phyloP scores from a whole-genome alignment of 2,797 vertebrate genomes.

The Notolepis coatsorum region DNA sequence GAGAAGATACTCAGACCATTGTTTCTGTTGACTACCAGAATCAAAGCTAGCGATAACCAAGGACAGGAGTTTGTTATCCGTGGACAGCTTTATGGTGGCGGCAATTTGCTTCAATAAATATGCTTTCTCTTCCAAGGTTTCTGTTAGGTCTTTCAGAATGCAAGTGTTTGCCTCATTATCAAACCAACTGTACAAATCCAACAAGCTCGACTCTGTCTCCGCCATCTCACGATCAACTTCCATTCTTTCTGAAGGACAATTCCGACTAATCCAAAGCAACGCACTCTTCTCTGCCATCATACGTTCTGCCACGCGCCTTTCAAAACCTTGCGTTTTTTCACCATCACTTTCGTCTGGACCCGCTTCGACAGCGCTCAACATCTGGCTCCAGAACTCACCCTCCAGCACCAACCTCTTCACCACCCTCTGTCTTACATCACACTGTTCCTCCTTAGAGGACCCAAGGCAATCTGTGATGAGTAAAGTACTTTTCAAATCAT shows the following conservation, averaged over 20 bases:
- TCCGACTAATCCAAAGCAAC: conserved; percentile 57
- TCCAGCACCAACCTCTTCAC: conserved; percentile 61
- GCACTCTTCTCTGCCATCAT: conserved; percentile 71
- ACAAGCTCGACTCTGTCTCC: conserved; percentile 28
- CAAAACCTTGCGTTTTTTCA: conserved; percentile 27
- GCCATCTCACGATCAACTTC: conserved; percentile 26
- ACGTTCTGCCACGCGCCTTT: conserved; percentile 54
- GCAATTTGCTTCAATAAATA: conserved; percentile 62
- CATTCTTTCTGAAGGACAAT: conserved; percentile 40
- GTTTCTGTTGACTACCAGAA: conserved; percentile 42
- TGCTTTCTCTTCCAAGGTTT: conserved; percentile 67
- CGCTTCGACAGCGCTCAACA: conserved; percentile 54
- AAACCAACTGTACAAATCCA: conserved; percentile 54
- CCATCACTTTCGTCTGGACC: conserved; percentile 31
- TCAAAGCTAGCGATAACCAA: conserved; percentile 57
- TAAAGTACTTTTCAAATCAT: conserved; percentile 70
- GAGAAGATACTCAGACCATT: conserved; percentile 61
- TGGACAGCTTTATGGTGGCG: conserved; percentile 50
- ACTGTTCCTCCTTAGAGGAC: conserved; percentile 46
- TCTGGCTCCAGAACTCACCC: conserved; percentile 76
- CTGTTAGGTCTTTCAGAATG: conserved; percentile 67
- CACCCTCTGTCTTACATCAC: conserved; percentile 50
- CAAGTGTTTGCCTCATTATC: conserved; percentile 60
- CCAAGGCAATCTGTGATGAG: conserved; percentile 34
- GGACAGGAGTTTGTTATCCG: conserved; percentile 64